These are phyloP conservation scores for Pongo pygmaeus DNA, from an alignment of 2,113 vertebrate species.

Conservation along the genomic window DNA sequence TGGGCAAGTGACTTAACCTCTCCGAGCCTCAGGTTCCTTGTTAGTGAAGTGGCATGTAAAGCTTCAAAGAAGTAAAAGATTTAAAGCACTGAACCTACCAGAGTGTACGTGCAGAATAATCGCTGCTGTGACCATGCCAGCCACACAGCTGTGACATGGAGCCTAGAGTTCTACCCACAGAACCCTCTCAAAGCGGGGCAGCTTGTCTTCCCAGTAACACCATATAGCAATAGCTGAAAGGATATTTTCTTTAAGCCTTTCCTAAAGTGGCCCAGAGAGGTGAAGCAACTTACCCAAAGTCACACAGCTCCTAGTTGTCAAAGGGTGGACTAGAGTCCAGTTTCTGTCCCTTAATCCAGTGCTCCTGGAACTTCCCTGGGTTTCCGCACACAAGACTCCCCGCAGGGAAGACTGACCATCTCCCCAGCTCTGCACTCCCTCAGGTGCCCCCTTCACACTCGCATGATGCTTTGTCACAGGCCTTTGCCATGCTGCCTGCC, in stretches of 20 bases:
- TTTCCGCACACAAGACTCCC: neutral
- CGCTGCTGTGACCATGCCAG: accelerated
- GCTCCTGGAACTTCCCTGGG: neutral
- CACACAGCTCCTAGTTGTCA: neutral
- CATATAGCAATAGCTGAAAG: neutral
- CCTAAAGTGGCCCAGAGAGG: neutral
- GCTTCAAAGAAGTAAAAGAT: no score
- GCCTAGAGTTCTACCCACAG: neutral
- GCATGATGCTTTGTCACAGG: accelerated
- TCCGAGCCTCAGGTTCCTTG: neutral
- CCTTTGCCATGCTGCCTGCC: neutral
- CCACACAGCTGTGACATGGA: neutral
- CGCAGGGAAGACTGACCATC: neutral
- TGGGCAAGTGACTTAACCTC: neutral
- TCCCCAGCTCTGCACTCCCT: neutral
- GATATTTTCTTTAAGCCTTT: neutral
- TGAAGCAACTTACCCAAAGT: neutral
- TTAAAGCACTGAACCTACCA: no score
- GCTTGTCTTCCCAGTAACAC: neutral
- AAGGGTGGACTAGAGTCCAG: neutral
- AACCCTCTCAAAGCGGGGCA: neutral
- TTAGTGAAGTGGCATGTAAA: neutral
- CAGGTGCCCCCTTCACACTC: neutral
- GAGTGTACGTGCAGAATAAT: no score
- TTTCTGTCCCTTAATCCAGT: neutral